Evolutionary conservation across 2,797 vertebrate genomes (phyloP).

Genomic region (Dendrocincla tyrannina): DNA sequence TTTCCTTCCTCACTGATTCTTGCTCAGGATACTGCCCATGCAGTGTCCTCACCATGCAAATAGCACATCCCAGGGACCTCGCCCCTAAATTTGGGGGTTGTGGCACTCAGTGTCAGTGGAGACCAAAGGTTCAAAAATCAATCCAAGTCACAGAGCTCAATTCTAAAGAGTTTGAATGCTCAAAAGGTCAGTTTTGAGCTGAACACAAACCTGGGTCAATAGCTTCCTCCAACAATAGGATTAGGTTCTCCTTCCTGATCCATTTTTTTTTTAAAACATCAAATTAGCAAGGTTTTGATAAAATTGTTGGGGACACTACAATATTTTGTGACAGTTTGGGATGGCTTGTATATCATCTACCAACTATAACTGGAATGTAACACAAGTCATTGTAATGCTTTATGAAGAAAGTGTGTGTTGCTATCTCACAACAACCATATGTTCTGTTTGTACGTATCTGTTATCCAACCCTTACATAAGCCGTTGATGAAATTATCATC

Average conservation of each 20-base stretch:
- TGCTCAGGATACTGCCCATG: background rate
- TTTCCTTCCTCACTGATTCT: background rate
- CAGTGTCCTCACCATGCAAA: background rate
- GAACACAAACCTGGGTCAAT: background rate
- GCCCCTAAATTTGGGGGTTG: background rate
- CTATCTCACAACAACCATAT: background rate
- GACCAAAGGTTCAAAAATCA: background rate
- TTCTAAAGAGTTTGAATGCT: background rate
- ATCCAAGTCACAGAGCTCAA: background rate
- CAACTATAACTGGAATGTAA: background rate
- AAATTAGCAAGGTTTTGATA: background rate
- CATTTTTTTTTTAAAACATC: background rate
- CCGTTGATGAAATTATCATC: constrained; percentile 21
- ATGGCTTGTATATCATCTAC: background rate
- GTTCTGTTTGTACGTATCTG: background rate
- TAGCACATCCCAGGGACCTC: background rate
- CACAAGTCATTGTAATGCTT: background rate
- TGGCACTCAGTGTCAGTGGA: background rate
- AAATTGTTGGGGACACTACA: background rate
- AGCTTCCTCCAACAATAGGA: background rate
- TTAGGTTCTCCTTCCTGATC: background rate
- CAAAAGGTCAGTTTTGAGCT: background rate
- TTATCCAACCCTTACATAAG: constrained; percentile 48
- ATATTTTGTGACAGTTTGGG: background rate
- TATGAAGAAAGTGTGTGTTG: background rate